Base-by-base conservation (phyloP, 2,113 vertebrate genomes). In the Melanerpes aurifrons region DNA sequence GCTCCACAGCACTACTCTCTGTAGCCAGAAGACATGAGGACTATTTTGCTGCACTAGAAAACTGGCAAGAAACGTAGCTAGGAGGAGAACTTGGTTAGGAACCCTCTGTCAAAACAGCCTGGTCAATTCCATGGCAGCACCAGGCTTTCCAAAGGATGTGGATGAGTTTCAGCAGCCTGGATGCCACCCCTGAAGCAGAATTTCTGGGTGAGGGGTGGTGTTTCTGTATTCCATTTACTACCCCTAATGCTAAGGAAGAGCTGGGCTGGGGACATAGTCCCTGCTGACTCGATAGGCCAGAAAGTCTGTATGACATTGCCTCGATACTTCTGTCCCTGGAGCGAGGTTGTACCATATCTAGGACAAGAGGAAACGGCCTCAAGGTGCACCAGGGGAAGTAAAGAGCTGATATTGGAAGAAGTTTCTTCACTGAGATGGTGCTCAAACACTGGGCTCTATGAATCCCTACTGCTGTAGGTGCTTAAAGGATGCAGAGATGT, bases 61-160 rank as follows among this genome's bases (percentile, higher is more conserved):
- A 57, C 6, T 3, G 8, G 2, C 9, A 21, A 12, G 28, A 8
- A 62, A 47, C 45, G 45, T 63, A 32, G 76, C 18, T 9, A 29
- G 48, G 26, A 83, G 20, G 9, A 77, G 4, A 8, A 7, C 10
- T 70, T 43, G 7, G 29, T 26, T 17, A 74, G 18, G 15, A 35
- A 4, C 28, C 28, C 31, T 40, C 40, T 74, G 47, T 16, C 64
- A 24, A 56, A 64, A 25, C n/a, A 59, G 61, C 37, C 26, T 5
- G 7, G 24, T 15, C 26, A 37, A 5, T 5, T 31, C 64, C 22
- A 14, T 0, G 2, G 32, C 31, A 62, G 37, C 56, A 66, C 2
- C 24, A 3, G 24, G 47, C 29, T 58, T 64, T 24, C 11, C 19
- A 15, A 35, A 50, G 15, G 53, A 45, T 5, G 7, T 2, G 25